Base-by-base conservation (phyloP, 1,140 invertebrate species). In the Lasioglossum albipes region DNA sequence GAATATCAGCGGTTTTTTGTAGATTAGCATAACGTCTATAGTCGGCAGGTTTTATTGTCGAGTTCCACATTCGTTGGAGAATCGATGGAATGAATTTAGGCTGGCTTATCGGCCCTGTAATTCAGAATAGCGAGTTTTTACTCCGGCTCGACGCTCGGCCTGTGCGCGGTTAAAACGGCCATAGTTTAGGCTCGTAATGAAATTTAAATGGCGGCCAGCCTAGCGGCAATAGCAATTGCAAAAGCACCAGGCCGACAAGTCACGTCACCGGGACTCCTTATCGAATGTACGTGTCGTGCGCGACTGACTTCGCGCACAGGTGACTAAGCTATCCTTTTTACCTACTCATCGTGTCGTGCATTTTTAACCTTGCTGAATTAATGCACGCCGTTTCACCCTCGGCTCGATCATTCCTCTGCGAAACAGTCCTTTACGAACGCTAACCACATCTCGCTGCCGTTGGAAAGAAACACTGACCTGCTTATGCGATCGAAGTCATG, bases 241-340 rank as follows among this genome's bases (percentile, higher is more conserved):
- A 68, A 74, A 27, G 61, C 67, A 52, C 57, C 22, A 36, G 68
- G 64, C 27, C 78, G 49, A 77, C 73, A 65, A 65, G 84, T 83
- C 81, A 86, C 75, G 75, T 74, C 85, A 81, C 74, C 52, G 64
- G 73, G 76, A 18, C 79, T 67, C 79, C 86, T 89, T 89, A 89
- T 89, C 88, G 84, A 81, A 81, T 71, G 75, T 54, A 54, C 77
- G 57, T 87, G 84, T 67, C 84, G 85, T 77, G 85, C 79, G 80
- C 54, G 64, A 65, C 42, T 49, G 20, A 13, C 71, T 16, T 45
- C 36, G 12, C 22, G 54, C 68, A 42, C 76, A 68, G 73, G 73
- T 86, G 75, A 88, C 84, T 88, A 86, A 88, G 88, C 83, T 84
- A 85, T 81, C 75, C 84, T 82, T 82, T 82, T 78, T 79, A 74